Percentiles rank a stretch among this genome's conserved stretches.
Conservation (phyloP, 2,888 invertebrate genomes). For the Galeruca laticollis region DNA sequence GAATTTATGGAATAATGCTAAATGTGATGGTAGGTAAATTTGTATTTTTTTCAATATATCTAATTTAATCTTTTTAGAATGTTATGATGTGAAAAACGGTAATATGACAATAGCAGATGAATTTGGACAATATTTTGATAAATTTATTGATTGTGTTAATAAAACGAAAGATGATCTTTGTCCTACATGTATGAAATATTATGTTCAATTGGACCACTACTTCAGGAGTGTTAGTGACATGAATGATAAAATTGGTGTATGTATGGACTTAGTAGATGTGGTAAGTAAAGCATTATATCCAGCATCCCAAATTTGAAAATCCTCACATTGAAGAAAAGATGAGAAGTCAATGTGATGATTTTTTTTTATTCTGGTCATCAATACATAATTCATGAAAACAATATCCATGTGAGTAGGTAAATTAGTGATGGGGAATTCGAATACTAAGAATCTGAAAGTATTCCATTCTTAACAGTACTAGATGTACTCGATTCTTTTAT, state of each 20-base stretch:
- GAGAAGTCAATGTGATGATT: too few relatives aligned
- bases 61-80: slow-evolving; percentile 65
- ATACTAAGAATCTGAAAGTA: too few relatives aligned
- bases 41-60: slow-evolving; percentile 11
- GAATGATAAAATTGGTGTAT: slow-evolving; percentile 72
- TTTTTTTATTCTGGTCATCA: too few relatives aligned
- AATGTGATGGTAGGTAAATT: slow-evolving; percentile 71
- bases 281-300: slow-evolving; percentile 63
- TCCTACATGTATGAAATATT: slow-evolving; percentile 69
- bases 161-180: slow-evolving; percentile 64
- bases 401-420: too few relatives aligned
- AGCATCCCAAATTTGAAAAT: neutral
- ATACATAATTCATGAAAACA: too few relatives aligned
- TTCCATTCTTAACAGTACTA: too few relatives aligned
- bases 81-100: slow-evolving; percentile 68
- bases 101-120: slow-evolving; percentile 65
- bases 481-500: too few relatives aligned
- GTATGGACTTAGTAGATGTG: slow-evolving; percentile 78
- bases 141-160: slow-evolving; percentile 67
- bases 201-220: slow-evolving; percentile 70
- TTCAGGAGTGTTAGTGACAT: slow-evolving; percentile 72
- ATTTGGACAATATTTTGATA: slow-evolving; percentile 68
- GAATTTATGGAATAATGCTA: slow-evolving; percentile 73
- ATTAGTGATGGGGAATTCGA: too few relatives aligned
- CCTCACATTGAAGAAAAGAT: too few relatives aligned